Conservation (phyloP, 2,888 invertebrate species). For the Amiota minor region DNA sequence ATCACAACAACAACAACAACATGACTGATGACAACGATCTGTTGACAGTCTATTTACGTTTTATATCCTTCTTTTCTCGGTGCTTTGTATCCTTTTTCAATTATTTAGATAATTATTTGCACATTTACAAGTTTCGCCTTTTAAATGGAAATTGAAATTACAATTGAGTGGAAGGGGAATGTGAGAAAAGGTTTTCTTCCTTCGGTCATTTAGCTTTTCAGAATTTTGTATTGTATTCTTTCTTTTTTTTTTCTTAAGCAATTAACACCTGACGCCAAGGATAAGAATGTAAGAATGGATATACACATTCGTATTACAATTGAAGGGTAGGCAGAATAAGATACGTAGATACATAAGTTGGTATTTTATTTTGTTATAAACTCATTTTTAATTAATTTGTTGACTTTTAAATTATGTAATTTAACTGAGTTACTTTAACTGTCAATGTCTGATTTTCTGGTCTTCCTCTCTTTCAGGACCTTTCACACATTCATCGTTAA, state of each 20-base stretch:
- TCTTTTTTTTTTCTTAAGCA: conserved; percentile 11
- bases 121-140: conserved; percentile 48
- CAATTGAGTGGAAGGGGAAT: not conserved
- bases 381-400: too few species aligned
- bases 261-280: conserved; percentile 14
- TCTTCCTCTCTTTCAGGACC: too few species aligned
- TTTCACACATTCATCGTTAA: too few species aligned
- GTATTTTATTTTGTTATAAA: too few species aligned
- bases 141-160: not conserved
- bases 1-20: not conserved
- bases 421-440: too few species aligned
- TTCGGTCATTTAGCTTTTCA: conserved; percentile 12
- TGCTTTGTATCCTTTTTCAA: conserved; percentile 54
- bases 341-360: too few species aligned
- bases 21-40: not conserved
- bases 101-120: conserved; percentile 67
- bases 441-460: too few species aligned
- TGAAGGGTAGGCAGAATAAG: too few species aligned
- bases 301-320: not conserved
- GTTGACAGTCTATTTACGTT: conserved; percentile 36
- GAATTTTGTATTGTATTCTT: conserved; percentile 30
- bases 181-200: not conserved
- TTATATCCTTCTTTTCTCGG: conserved; percentile 30
- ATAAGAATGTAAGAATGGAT: not conserved
- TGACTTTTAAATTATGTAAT: too few species aligned